Evolutionary conservation across 2,113 vertebrate genomes (phyloP).

Genomic region (Otis tarda): DNA sequence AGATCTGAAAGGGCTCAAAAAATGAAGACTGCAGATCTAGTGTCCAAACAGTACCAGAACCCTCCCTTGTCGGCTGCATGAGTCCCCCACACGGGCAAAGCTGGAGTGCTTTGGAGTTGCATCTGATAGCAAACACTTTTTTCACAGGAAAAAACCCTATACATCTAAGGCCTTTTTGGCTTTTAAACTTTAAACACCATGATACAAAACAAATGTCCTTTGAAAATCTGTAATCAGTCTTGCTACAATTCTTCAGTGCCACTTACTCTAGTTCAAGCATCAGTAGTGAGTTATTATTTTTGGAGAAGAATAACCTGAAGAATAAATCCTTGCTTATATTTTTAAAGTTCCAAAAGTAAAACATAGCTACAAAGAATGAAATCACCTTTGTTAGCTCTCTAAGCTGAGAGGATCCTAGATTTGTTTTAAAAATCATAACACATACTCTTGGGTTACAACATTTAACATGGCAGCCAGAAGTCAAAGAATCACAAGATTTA

Average conservation of each 20-base stretch:
- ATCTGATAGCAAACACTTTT: neutral
- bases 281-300: neutral
- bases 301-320: neutral
- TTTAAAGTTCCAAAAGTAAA: neutral
- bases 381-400: neutral
- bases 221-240: neutral
- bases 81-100: neutral
- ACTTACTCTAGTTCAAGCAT: neutral
- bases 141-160: neutral
- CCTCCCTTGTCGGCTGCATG: neutral
- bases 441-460: neutral
- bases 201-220: neutral
- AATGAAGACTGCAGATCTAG: neutral
- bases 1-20: neutral
- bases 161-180: neutral
- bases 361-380: neutral
- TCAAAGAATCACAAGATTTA: neutral
- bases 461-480: neutral
- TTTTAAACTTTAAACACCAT: neutral
- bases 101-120: neutral
- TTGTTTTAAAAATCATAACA: neutral
- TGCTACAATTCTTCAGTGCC: neutral
- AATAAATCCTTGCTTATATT: neutral
- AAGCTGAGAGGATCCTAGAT: neutral
- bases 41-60: neutral